These are phyloP conservation scores for Gopherus flavomarginatus DNA, from an alignment of 2,113 vertebrate genomes.

Conservation along the genomic window DNA sequence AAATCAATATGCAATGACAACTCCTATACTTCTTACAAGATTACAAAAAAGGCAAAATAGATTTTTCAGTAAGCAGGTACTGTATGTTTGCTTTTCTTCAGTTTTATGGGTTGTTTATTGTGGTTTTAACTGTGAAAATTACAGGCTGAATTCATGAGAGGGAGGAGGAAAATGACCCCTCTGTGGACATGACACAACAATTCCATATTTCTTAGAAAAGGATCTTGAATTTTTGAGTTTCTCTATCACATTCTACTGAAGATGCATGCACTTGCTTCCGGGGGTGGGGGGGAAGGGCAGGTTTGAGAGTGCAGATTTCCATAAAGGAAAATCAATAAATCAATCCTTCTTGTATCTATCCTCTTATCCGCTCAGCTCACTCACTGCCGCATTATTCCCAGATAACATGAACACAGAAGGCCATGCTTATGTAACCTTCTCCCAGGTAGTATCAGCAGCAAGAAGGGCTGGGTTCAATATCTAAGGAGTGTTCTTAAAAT, in stretches of 20 bases:
- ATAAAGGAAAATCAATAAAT: neutral
- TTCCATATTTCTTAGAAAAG: neutral
- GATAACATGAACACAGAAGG: rapidly evolving
- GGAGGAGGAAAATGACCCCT: neutral
- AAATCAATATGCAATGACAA: neutral
- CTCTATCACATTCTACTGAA: neutral
- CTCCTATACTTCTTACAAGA: neutral
- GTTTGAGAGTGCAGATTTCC: neutral
- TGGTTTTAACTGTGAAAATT: neutral
- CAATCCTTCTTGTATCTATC: neutral
- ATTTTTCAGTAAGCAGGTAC: neutral
- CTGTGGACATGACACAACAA: neutral
- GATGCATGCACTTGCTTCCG: neutral
- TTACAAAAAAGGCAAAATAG: neutral
- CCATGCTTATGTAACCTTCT: neutral
- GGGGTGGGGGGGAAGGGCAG: neutral
- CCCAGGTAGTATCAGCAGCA: neutral
- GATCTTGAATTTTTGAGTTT: neutral
- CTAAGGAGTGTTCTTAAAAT: neutral
- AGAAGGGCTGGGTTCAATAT: neutral
- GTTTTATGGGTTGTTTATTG: neutral
- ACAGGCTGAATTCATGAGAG: neutral
- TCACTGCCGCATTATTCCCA: neutral
- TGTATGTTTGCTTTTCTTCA: neutral
- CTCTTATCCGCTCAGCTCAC: neutral